Base-by-base conservation (phyloP, 2,113 vertebrate genomes). In the Anhinga rufa region DNA sequence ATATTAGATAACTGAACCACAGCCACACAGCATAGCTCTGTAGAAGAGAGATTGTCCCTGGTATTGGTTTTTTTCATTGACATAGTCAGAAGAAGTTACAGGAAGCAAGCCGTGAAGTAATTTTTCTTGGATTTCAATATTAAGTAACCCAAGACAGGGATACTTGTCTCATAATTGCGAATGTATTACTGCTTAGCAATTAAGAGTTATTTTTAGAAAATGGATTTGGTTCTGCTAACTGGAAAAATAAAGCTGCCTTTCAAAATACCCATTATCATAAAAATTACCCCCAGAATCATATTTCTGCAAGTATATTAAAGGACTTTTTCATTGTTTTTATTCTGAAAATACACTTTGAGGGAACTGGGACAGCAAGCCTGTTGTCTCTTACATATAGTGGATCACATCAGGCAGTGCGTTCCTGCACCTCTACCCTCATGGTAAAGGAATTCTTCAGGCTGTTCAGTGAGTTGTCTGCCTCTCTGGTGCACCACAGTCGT, bases 351-450 rank as follows among this genome's bases (percentile, higher is more conserved):
- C 4, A 17, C 10, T 38, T 32, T 57, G 72, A 54, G 32, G 34
- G 36, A 62, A 12, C 18, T 40, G 52, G 34, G 42, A 22, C 12
- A n/a, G 26, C 28, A 68, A 90, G 11, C 20, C 9, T 60, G 14
- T 65, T 0, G 2, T 64, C 18, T 66, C 10, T 32, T 40, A 17
- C 1, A 7, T 8, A 1, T 6, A 21, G 22, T 49, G 2, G 6
- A 24, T 76, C 21, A 12, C 20, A 32, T 22, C 26, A 49, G 52
- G 66, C 51, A 71, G 36, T 10, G 34, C 4, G 6, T 29, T 72
- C 44, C 60, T 75, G 60, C 28, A 24, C 11, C 5, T 14, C 6
- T 9, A 24, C 22, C 20, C 34, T 34, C 36, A 25, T 2, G 21
- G 24, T 29, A 15, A 40, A 78, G 54, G 58, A 38, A 9, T 44